Base-by-base conservation (phyloP, 64 coral and sea anemone genomes). In the Acropora yongei region DNA sequence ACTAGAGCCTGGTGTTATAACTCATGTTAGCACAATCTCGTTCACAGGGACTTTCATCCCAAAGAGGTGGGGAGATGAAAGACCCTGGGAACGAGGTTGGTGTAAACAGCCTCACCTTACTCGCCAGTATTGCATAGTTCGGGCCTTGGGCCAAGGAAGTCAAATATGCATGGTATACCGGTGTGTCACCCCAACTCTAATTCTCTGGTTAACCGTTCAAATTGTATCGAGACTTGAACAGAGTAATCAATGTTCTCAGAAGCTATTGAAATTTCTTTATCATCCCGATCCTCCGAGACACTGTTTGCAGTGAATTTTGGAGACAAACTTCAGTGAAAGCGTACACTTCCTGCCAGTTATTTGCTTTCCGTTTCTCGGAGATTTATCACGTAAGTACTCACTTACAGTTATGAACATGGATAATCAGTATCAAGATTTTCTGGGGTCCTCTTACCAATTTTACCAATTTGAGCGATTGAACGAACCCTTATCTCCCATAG, bases 101-200 rank as follows among this genome's bases (percentile, higher is more conserved):
- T n/a, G n/a, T n/a, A n/a, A n/a, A 2, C 44, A 41, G 57, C 7
- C 16, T n/a, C 17, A 30, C 12, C 19, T 7, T 30, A 55, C 82
- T 48, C 80, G 18, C 58, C 82, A 86, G 51, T 86, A 86, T 0
- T 86, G 82, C 82, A 86, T 86, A 68, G 65, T 67, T 86, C 68
- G 8, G 40, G 82, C 82, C 68, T 53, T 86, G 7, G 82, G 39
- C 65, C 11, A 63, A 86, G 63, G 68, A 67, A 41, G 57, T 86
- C 82, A 61, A 86, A 86, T 67, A 86, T 2, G 45, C 82, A 86
- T 7, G 82, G 82, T 68, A 86, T 9, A 40, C 82, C 58, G 8
- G 57, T 86, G 44, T 63, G 68, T 17, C 39, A 63, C 30, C 19
- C 68, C 1, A 86, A 12, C 2, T 86, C 84, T 6, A n/a, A 9